Evolutionary conservation across 2,888 invertebrate species (phyloP).

Genomic region (Tetrapedia diversipes): DNA sequence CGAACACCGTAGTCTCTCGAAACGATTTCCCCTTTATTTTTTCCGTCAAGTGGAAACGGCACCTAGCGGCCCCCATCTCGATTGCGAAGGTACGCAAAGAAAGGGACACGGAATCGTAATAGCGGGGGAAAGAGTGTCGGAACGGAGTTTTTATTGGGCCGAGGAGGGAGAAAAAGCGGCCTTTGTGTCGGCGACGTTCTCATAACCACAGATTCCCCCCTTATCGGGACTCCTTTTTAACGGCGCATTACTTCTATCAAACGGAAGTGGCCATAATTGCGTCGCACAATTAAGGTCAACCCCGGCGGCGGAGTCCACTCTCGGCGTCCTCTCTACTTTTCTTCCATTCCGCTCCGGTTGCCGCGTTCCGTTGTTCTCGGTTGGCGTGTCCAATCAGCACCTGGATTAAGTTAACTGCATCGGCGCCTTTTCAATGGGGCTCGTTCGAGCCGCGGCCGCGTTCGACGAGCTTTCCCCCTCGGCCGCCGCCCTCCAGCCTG

Average conservation of each 20-base stretch:
- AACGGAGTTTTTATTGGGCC: constrained; percentile 15
- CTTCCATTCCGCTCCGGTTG: constrained; percentile 24
- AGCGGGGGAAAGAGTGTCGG: constrained; percentile 4
- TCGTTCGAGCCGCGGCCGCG: constrained; percentile 53
- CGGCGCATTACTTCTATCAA: constrained; percentile 56
- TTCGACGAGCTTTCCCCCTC: constrained; percentile 24
- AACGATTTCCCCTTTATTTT: constrained; percentile 7
- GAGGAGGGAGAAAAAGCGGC: constrained; percentile 3
- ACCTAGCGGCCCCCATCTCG: neutral
- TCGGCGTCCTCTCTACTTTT: constrained; percentile 23
- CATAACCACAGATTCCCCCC: constrained; percentile 58
- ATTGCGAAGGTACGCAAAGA: neutral
- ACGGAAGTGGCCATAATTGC: constrained; percentile 65
- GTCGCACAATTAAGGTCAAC: constrained; percentile 55
- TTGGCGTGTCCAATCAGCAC: constrained; percentile 61
- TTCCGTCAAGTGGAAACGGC: neutral
- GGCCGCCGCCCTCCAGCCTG: neutral
- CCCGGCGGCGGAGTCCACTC: neutral
- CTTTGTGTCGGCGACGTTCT: constrained; percentile 65
- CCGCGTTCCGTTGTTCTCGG: constrained; percentile 31
- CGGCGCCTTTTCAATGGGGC: constrained; percentile 61
- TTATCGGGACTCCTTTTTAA: constrained; percentile 49
- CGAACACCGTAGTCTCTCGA: neutral
- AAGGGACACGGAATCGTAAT: constrained; percentile 14
- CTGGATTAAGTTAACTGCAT: constrained; percentile 68